phyloP scores from a whole-genome alignment of 2,113 vertebrate species.

The Bostrychus sinensis region DNA sequence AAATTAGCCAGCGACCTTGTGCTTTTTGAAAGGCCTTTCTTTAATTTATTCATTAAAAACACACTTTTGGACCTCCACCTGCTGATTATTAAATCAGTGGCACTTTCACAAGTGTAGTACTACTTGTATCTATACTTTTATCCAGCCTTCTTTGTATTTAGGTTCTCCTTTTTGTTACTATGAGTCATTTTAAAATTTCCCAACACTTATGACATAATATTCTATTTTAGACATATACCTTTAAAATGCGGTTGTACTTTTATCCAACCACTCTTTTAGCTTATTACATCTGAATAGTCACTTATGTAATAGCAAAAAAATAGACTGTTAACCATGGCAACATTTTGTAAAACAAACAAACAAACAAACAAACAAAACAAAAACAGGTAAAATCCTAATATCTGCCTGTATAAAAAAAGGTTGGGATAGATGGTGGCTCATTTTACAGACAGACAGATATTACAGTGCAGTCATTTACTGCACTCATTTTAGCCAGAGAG shows the following conservation, averaged over 20 bases:
- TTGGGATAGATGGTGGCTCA: no score
- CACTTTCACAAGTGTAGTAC: neutral
- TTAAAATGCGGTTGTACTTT: neutral
- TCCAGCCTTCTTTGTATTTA: neutral
- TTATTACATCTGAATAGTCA: neutral
- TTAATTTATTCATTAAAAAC: conserved; percentile 44
- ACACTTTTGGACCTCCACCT: conserved; percentile 2
- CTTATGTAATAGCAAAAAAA: no score
- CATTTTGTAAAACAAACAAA: neutral
- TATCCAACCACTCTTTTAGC: neutral
- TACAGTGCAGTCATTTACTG: no score
- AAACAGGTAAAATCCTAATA: no score
- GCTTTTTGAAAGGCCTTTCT: conserved; percentile 16
- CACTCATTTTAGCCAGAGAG: neutral
- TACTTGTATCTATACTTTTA: neutral
- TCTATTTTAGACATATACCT: neutral
- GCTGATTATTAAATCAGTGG: neutral
- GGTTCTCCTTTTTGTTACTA: neutral
- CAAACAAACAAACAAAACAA: no score
- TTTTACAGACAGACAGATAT: no score
- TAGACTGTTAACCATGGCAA: no score
- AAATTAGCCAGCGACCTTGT: conserved; percentile 17
- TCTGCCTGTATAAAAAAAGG: no score
- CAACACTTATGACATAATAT: neutral
- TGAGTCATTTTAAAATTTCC: neutral